Conservation (phyloP, 2,797 vertebrate genomes). For the Anguilla anguilla region DNA sequence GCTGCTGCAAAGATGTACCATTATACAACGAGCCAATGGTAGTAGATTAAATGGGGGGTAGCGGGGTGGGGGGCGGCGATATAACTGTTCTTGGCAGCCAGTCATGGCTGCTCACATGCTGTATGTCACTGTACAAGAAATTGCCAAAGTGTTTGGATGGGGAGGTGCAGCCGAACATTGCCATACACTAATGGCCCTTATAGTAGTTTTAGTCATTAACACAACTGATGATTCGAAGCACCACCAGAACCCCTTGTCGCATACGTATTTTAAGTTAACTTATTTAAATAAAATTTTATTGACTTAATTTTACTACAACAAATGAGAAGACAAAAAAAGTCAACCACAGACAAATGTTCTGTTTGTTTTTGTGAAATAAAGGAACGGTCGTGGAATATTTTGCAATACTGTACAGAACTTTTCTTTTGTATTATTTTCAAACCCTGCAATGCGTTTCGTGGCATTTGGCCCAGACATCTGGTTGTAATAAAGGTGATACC, state of each 20-base stretch:
- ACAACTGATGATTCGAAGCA: constrained; percentile 8
- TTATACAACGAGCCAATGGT: background rate
- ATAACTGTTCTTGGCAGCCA: background rate
- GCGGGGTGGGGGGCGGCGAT: background rate
- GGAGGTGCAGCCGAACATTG: background rate
- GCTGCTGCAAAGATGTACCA: background rate
- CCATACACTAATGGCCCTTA: constrained; percentile 20
- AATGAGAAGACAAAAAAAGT: background rate
- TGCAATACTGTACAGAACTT: constrained; percentile 31
- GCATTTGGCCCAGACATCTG: constrained; percentile 22
- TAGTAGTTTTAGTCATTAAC: constrained; percentile 21
- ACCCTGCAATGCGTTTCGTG: constrained; percentile 8
- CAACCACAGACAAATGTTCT: constrained; percentile 7
- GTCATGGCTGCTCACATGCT: background rate
- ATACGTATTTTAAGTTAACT: constrained; percentile 29
- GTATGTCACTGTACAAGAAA: background rate
- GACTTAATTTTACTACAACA: constrained; percentile 16
- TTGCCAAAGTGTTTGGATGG: constrained; percentile 20
- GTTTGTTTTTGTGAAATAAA: constrained; percentile 25
- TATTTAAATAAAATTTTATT: constrained; percentile 27
- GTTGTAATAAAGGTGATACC: constrained; percentile 27
- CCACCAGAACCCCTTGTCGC: constrained; percentile 14
- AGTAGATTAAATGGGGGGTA: background rate
- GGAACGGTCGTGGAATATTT: constrained; percentile 21
- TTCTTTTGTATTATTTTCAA: constrained; percentile 13